Base-by-base conservation (phyloP, 2,888 invertebrate species). In the Drosophila multiciliata region DNA sequence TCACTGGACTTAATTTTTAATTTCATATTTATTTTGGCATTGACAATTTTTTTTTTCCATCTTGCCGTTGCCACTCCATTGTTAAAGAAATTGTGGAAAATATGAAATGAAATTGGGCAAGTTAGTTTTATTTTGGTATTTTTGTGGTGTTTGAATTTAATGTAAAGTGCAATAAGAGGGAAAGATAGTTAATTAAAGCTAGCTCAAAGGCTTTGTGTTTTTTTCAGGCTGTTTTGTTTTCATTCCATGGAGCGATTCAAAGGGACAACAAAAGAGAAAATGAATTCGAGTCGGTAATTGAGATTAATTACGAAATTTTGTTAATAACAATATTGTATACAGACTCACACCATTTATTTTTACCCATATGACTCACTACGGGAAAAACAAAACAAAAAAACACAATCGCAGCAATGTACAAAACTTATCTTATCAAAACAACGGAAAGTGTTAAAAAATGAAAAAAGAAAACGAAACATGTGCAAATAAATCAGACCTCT, bases 71-170 rank as follows among this genome's bases (percentile, higher is more conserved):
- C 63, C 63, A 45, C 23, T 35, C 26, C 55, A 78, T 85, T 87
- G 88, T 85, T 81, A 55, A 73, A 58, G 69, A 83, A 85, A 87
- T 87, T 80, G 71, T 82, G 73, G 53, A 83, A 83, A 76, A 45
- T 49, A 70, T 66, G 58, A 59, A 61, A 45, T 38, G 8, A 66
- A 73, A 73, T 79, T 73, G 79, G 45, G 79, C 73, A 78, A 78
- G 65, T 42, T 57, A 54, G 68, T 75, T 64, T 68, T 54, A 49
- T 48, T 66, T 64, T 52, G 49, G 8, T 45, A 57, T 63, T 74
- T 75, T 69, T 66, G 50, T n/a, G 69, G 53, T 33, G 49, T n/a
- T 64, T 66, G 20, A 63, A 42, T 61, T 66, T 74, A 71, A 75
- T 64, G 54, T 32, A 48, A 58, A 42, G 32, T 54, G 63, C 55